A percentile compares a stretch with the other conserved stretches of the same genome.
These are phyloP conservation scores for Tylochromis polylepis DNA, from an alignment of 2,113 vertebrate species.

Conservation along the genomic window DNA sequence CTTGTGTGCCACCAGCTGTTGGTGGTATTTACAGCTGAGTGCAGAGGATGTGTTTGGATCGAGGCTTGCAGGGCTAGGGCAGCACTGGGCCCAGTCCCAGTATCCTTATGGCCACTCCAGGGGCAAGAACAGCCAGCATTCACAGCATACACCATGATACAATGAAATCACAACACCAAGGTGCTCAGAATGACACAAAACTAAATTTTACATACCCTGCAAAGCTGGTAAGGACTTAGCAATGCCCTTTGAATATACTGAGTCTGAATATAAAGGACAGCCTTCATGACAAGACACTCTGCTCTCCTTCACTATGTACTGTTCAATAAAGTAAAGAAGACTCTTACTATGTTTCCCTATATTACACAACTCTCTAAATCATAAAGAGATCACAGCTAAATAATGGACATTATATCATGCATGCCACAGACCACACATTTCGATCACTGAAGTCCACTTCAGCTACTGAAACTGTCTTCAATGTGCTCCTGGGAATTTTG, in stretches of 20 bases:
- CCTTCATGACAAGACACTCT: constrained; percentile 39
- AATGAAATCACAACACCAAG: constrained; percentile 31
- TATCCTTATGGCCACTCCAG: constrained; percentile 50
- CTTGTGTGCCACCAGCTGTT: constrained; percentile 75
- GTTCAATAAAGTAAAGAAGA: not conserved
- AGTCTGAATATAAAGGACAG: constrained; percentile 38
- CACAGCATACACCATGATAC: constrained; percentile 4
- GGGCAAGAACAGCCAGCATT: constrained; percentile 47
- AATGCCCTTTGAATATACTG: constrained; percentile 5
- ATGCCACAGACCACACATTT: constrained; percentile 26
- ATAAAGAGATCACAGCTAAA: constrained; percentile 7
- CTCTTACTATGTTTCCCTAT: not conserved
- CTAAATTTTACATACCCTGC: constrained; percentile 1
- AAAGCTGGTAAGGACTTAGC: constrained; percentile 10
- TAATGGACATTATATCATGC: constrained; percentile 22
- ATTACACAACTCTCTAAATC: not conserved
- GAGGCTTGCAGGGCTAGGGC: constrained; percentile 28
- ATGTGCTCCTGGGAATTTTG: constrained; percentile 37
- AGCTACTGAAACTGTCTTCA: constrained; percentile 44
- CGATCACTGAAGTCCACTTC: constrained; percentile 7
- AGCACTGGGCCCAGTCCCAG: constrained; percentile 34
- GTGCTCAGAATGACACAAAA: constrained; percentile 17
- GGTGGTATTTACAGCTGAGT: constrained; percentile 78
- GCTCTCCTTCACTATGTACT: not conserved
- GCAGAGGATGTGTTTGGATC: constrained; percentile 61